Base-by-base conservation (phyloP, 2,113 vertebrate species). In the Cnemophilus loriae region DNA sequence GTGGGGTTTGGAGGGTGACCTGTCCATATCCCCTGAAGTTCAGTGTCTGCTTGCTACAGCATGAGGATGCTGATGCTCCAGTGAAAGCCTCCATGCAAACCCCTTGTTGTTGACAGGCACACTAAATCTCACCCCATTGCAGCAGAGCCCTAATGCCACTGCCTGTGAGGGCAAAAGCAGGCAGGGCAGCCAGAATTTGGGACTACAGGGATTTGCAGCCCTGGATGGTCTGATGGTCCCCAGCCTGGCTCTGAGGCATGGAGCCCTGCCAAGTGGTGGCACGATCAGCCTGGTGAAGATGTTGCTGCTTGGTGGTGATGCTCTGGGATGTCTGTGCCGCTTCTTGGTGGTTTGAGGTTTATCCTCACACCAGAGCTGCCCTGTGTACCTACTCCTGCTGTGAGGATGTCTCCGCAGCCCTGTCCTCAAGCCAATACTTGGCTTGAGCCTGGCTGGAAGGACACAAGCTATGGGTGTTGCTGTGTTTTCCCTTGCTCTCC, bases 1-100 rank as follows among this genome's bases (percentile, higher is more conserved):
- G 30, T 23, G 35, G 32, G 56, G 35, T 70, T 35, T 90, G 71
- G 8, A 59, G 15, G 7, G 30, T 33, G 52, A 39, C 26, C 30
- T 7, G 17, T 27, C 41, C 27, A 3, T 41, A 32, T 49, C 20
- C 42, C 67, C 42, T 46, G 42, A 35, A 53, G 22, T 53, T 77
- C 53, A 26, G 3, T 27, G 13, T 20, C 52, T 63, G 26, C 19
- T 46, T 50, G 26, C 7, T 9, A 2, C 0, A 0, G 41, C 3
- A 2, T 13, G 49, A 59, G 16, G 83, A 47, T 26, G 39, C n/a
- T 21, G 74, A 13, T 56, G 56, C 13, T 87, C 50, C 50, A 37
- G 0, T 7, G 23, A 61, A 74, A 91, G 11, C 28, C 41, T 44
- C 32, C 18, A 9, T 7, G 55, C 39, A 50, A 60, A 9, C 6